phyloP scores from a whole-genome alignment of 1,140 invertebrate genomes.

The Stegodyphus dumicola region DNA sequence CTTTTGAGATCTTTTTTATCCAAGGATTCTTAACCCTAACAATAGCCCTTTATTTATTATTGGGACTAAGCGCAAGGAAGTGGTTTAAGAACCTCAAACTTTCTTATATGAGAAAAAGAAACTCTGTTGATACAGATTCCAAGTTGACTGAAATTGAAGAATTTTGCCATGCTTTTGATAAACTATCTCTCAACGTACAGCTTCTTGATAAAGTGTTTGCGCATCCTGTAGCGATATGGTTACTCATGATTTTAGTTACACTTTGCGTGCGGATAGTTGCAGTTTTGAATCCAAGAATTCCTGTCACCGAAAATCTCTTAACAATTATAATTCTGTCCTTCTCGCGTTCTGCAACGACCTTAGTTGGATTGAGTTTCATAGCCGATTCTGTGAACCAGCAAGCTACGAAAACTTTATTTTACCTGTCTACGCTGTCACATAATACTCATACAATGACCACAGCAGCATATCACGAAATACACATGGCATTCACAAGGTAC shows the following conservation, averaged over 20 bases:
- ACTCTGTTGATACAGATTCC: neutral
- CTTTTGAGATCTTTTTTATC: conserved; percentile 15
- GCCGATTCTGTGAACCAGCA: conserved; percentile 10
- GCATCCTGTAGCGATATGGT: conserved; percentile 21
- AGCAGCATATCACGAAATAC: conserved; percentile 11
- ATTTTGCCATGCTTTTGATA: conserved; percentile 14
- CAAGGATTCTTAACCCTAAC: conserved; percentile 28
- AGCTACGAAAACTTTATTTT: conserved; percentile 3
- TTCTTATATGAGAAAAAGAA: neutral
- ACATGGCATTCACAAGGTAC: conserved; percentile 7
- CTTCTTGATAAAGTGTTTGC: conserved; percentile 27
- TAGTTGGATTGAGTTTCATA: conserved; percentile 23
- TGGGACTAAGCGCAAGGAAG: conserved; percentile 13
- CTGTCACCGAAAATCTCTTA: conserved; percentile 15
- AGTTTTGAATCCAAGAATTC: conserved; percentile 21
- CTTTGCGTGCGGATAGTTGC: conserved; percentile 45
- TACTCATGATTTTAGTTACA: conserved; percentile 38
- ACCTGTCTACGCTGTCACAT: neutral
- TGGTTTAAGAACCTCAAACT: conserved; percentile 25
- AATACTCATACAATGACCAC: neutral
- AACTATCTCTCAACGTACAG: neutral
- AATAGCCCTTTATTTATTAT: conserved; percentile 23
- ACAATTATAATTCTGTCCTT: conserved; percentile 12
- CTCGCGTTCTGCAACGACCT: neutral
- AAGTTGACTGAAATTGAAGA: neutral